Evolutionary conservation across 2,113 vertebrate genomes (phyloP), one percentile per base, ranked within the genome.

Genomic region (Rhea pennata): DNA sequence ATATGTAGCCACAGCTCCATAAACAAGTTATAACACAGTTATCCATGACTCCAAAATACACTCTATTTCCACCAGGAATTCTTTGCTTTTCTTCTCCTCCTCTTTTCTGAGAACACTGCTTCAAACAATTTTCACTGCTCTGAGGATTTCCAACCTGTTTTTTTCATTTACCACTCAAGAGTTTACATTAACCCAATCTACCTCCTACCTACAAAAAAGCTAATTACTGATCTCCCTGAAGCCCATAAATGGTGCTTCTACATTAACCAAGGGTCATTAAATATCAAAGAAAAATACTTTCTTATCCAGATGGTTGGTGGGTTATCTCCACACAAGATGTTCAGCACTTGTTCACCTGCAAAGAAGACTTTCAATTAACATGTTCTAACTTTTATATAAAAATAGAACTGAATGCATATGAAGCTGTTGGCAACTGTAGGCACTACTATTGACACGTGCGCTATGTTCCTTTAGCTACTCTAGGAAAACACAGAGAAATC

Each of bases 211-310:
- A 67, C 54, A 75, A 66, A 93, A 93, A 85, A 74, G 59, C 91
- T 92, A 89, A 93, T 95, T 87, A 91, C 74, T 76, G 77, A 81
- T 95, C 94, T 79, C 78, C 27, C 58, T 36, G 75, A 82, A 91
- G 59, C 33, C 36, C 66, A 74, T 76, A 79, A 94, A 73, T 62
- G 89, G 62, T 59, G 84, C 23, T 85, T 93, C 93, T 80, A 39
- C 74, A 84, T 95, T 93, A 96, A 91, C 50, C 81, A 92, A 74
- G 62, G 62, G 74, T 76, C 91, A 95, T 93, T 94, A 95, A 92
- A 73, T 89, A 87, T 26, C 91, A 87, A 56, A 65, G 67, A 81
- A 92, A 97, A 96, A 75, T 46, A 50, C 29, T 88, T 92, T 36
- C 56, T 92, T 74, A 92, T 87, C 74, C 89, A 89, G 66, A 93